These are phyloP conservation scores for Ichneumoninae sp. DNA, from an alignment of 2,888 invertebrate species.

Conservation along the genomic window DNA sequence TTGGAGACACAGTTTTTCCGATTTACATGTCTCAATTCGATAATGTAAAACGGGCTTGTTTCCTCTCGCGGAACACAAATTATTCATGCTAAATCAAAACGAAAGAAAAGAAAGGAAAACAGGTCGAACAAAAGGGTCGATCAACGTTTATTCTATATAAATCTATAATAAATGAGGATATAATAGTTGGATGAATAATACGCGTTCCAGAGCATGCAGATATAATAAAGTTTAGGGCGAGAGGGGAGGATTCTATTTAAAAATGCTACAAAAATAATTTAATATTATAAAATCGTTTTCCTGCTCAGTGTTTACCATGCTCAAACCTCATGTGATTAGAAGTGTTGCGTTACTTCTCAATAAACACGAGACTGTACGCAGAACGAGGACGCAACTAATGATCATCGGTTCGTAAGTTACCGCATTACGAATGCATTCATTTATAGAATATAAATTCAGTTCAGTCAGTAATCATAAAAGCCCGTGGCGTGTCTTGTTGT, in stretches of 20 bases:
- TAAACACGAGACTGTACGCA: constrained; percentile 63
- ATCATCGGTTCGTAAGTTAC: constrained; percentile 36
- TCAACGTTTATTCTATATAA: constrained; percentile 62
- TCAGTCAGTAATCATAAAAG: constrained; percentile 59
- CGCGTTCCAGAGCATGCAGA: constrained; percentile 69
- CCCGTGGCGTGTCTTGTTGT: constrained; percentile 39
- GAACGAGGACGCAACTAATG: constrained; percentile 68
- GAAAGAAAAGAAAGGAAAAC: constrained; percentile 38
- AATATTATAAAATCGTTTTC: constrained; percentile 67
- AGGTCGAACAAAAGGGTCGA: constrained; percentile 38
- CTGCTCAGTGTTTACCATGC: constrained; percentile 49
- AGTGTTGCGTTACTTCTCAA: constrained; percentile 46
- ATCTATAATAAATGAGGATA: constrained; percentile 70
- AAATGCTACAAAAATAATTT: constrained; percentile 77
- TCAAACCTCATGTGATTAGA: constrained; percentile 60
- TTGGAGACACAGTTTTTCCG: constrained; percentile 33
- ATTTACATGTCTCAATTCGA: constrained; percentile 32
- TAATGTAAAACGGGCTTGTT: constrained; percentile 24
- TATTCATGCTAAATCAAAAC: constrained; percentile 14
- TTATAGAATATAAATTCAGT: constrained; percentile 39
- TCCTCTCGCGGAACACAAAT: constrained; percentile 24
- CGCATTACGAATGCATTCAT: constrained; percentile 35
- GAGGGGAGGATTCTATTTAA: constrained; percentile 65
- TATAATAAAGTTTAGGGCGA: constrained; percentile 57
- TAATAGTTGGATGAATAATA: constrained; percentile 68